Conservation (phyloP, 2,797 vertebrate genomes). For the Podargus strigoides region DNA sequence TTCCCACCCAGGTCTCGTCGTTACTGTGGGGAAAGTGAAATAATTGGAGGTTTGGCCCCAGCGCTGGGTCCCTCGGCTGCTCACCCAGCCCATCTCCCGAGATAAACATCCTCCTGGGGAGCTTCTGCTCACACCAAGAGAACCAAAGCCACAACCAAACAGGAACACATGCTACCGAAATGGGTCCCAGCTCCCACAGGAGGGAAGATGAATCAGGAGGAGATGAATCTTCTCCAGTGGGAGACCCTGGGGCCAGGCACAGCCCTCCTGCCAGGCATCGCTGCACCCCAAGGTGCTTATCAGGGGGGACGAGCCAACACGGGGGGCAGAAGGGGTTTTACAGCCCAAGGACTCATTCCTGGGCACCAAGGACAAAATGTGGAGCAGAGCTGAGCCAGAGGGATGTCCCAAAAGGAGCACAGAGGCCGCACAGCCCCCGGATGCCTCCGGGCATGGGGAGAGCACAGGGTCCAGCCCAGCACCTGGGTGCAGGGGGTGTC, state of each 20-base stretch:
- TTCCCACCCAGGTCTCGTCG: neutral
- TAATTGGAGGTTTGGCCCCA: neutral
- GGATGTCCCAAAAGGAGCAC: neutral
- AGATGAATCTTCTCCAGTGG: neutral
- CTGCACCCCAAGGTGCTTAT: fast-evolving
- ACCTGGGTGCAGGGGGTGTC: fast-evolving
- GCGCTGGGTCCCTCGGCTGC: neutral
- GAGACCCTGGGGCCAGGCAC: neutral
- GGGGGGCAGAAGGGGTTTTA: neutral
- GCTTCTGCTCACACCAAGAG: neutral
- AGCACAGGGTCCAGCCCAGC: neutral
- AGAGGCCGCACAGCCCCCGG: fast-evolving
- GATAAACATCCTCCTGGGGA: conserved; percentile 8
- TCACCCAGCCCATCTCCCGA: neutral
- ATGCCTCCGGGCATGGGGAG: fast-evolving
- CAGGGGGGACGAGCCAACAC: fast-evolving
- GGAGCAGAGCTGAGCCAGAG: neutral
- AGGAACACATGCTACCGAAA: neutral
- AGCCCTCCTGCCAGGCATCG: neutral
- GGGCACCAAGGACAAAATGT: neutral
- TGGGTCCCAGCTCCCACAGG: neutral
- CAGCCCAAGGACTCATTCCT: neutral
- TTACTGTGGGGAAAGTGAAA: neutral
- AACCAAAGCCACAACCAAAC: neutral
- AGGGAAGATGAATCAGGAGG: neutral